Base-by-base conservation (phyloP, 2,113 vertebrate genomes). In the Seriola dumerili region DNA sequence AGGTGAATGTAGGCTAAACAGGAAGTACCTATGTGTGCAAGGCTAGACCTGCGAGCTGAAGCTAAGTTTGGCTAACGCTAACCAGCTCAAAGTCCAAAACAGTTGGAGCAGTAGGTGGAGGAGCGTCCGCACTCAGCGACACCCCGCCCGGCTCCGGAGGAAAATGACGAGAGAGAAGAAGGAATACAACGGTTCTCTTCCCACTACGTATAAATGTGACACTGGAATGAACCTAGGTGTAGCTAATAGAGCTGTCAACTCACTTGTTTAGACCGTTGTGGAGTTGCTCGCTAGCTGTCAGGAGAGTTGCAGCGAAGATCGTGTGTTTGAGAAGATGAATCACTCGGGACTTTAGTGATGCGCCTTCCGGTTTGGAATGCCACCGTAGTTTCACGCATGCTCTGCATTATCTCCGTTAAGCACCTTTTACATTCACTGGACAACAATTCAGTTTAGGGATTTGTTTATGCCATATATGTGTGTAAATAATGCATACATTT, bases 61-160 rank as follows among this genome's bases (percentile, higher is more conserved):
- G 90, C 88, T 91, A 90, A 84, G 55, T 88, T 40, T 36, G 32
- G 92, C 92, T 93, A 91, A 90, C 3, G 91, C 90, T 89, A 91
- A 85, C 76, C 66, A 90, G 85, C 91, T 85, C 89, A 76, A 90
- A 90, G 91, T 93, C 88, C 90, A 80, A 54, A 88, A 93, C 91
- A 87, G 73, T 90, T 85, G 50, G 71, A 74, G 61, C 71, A 75
- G 61, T 48, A 46, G 78, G 23, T 29, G n/a, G 80, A 84, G 69
- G 67, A 55, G 82, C 69, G 54, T 52, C 32, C 62, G 66, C 59
- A 50, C 23, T 69, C 29, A 75, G 73, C 69, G 21, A 71, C 86
- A 86, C 83, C 80, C 80, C 62, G 62, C 69, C 85, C 74, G 54
- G 62, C 36, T 80, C 67, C 25, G 19, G 29, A 17, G 76, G 9